Conservation (phyloP, 1,140 invertebrate genomes). For the Saxidomus purpurata region DNA sequence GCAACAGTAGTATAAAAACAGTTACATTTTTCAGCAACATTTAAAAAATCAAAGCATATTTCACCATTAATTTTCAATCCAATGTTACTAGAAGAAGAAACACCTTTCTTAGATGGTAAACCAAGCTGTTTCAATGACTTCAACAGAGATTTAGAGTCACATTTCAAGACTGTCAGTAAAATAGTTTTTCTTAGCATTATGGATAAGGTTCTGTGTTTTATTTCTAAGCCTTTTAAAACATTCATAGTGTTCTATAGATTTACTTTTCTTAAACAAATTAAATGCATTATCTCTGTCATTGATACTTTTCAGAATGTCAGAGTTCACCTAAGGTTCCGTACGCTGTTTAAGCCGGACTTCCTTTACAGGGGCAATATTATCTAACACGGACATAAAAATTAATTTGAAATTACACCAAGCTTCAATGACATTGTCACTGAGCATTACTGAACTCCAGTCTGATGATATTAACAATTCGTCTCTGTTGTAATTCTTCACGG, state of each 20-base stretch:
- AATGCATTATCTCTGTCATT: neutral
- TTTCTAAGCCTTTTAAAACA: neutral
- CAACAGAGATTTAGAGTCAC: slow-evolving; percentile 37
- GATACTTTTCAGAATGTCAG: neutral
- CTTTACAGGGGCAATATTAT: slow-evolving; percentile 24
- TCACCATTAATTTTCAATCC: slow-evolving; percentile 31
- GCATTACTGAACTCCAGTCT: slow-evolving; percentile 1
- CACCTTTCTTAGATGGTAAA: slow-evolving; percentile 40
- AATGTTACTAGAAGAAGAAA: slow-evolving; percentile 14
- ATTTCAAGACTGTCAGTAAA: neutral
- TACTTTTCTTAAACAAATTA: neutral
- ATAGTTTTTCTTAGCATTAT: neutral
- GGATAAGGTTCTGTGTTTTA: neutral
- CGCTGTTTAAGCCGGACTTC: neutral
- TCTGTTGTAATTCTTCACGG: neutral
- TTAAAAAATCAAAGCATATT: slow-evolving; percentile 45
- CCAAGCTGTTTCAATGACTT: slow-evolving; percentile 38
- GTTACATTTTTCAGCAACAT: slow-evolving; percentile 16
- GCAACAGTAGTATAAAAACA: slow-evolving; percentile 34
- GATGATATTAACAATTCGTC: neutral
- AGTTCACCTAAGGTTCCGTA: neutral
- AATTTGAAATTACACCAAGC: neutral
- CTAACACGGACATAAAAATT: neutral
- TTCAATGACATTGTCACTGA: neutral
- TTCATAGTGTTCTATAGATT: neutral